Evolutionary conservation across 2,888 invertebrate genomes (phyloP).

Genomic region (Notodonta dromedarius): DNA sequence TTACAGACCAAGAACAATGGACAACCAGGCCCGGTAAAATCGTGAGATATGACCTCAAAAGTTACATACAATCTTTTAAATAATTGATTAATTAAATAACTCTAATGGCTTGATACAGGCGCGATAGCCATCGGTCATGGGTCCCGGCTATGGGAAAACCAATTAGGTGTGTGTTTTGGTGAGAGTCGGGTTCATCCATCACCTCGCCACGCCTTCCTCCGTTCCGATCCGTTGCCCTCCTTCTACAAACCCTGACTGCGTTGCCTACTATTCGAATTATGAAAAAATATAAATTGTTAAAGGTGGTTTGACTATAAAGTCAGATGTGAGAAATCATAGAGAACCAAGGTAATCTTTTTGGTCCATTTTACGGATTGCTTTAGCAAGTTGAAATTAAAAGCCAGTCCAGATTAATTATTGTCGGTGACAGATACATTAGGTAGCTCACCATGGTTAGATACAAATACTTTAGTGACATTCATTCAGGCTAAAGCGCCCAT

Average conservation of each 20-base stretch:
- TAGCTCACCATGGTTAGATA: neutral
- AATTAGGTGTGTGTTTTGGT: slow-evolving; percentile 76
- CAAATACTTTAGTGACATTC: neutral
- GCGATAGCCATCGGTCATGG: slow-evolving; percentile 56
- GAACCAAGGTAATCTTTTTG: too few species aligned
- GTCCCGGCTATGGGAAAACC: slow-evolving; percentile 66
- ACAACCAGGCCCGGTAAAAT: neutral
- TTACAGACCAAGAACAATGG: neutral
- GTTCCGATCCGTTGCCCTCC: slow-evolving; percentile 59
- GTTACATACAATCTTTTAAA: neutral
- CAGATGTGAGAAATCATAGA: too few species aligned
- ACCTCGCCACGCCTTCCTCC: slow-evolving; percentile 67
- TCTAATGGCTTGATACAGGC: slow-evolving; percentile 28
- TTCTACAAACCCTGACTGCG: slow-evolving; percentile 38
- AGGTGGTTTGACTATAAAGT: neutral
- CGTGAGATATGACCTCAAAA: neutral
- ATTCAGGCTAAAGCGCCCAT: too few species aligned
- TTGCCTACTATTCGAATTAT: slow-evolving; percentile 36
- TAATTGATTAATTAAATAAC: slow-evolving; percentile 37
- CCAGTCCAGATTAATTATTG: too few species aligned
- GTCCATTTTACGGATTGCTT: too few species aligned
- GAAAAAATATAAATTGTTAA: neutral
- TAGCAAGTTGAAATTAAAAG: too few species aligned
- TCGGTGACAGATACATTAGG: slow-evolving; percentile 10
- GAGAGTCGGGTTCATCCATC: slow-evolving; percentile 71